These are phyloP conservation scores for Gobio occitaniae DNA, from an alignment of 2,797 vertebrate species.

Conservation along the genomic window DNA sequence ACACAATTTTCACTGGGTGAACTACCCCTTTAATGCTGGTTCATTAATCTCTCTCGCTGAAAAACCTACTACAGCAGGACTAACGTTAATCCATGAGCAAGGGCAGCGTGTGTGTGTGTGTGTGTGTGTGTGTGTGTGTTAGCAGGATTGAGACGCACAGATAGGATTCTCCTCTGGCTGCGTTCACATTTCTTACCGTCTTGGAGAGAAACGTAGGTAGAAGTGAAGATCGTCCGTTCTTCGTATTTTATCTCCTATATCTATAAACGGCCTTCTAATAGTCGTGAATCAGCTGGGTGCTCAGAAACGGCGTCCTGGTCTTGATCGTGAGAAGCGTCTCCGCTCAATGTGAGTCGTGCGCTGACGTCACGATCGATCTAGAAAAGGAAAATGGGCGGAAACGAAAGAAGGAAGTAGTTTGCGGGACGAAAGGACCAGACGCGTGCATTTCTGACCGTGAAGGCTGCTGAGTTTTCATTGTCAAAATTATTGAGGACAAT, in stretches of 20 bases:
- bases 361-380: constrained; percentile 38
- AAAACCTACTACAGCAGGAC: constrained; percentile 18
- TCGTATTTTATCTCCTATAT: background rate
- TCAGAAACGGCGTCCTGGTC: background rate
- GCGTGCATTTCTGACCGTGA: background rate
- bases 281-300: background rate
- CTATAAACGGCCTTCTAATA: background rate
- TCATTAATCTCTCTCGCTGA: constrained; percentile 17
- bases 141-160: constrained; percentile 29
- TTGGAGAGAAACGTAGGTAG: constrained; percentile 3
- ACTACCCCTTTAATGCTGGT: background rate
- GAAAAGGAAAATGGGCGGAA: constrained; percentile 33
- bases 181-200: constrained; percentile 45
- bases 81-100: constrained; percentile 38
- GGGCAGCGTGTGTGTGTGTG: constrained; percentile 23
- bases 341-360: constrained; percentile 16
- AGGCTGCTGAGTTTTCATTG: background rate
- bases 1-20: background rate
- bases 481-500: background rate
- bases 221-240: background rate
- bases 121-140: too few relatives aligned
- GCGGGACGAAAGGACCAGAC: background rate
- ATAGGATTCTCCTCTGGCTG: constrained; percentile 11
- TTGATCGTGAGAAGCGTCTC: constrained; percentile 18
- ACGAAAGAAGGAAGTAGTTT: constrained; percentile 20